phyloP scores from a whole-genome alignment of 2,113 vertebrate species.

The Pelusios castaneus region DNA sequence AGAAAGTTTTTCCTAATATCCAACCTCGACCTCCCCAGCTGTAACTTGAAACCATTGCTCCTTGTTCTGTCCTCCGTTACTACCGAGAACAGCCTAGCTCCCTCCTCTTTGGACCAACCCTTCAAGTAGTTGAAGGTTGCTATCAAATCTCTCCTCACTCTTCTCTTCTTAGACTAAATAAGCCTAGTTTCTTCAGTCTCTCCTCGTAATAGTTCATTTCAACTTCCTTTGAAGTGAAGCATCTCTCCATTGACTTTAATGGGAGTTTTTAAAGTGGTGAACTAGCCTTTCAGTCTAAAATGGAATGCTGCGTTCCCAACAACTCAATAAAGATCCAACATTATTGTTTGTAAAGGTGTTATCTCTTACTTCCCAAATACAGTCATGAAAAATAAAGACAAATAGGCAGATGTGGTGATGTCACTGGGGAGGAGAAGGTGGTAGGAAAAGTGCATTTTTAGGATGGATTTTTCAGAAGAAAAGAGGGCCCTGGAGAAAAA shows the following conservation, averaged over 20 bases:
- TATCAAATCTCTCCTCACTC: too few species aligned
- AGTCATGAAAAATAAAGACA: not conserved
- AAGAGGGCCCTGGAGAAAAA: not conserved
- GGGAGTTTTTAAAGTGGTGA: constrained; percentile 9
- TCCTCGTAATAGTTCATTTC: not conserved
- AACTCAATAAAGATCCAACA: not conserved
- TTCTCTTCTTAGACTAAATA: too few species aligned
- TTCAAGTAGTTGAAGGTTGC: too few species aligned
- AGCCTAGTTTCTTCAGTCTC: too few species aligned
- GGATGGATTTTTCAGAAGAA: not conserved
- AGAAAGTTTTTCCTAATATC: too few species aligned
- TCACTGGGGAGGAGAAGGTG: not conserved
- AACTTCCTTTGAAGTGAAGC: constrained; percentile 21
- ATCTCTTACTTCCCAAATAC: not conserved
- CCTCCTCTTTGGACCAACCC: too few species aligned
- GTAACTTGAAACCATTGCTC: too few species aligned
- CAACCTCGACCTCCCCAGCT: too few species aligned
- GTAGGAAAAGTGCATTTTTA: not conserved
- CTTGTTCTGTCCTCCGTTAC: too few species aligned
- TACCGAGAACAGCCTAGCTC: too few species aligned
- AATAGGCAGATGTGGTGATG: not conserved
- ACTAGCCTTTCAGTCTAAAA: not conserved
- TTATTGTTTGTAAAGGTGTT: not conserved
- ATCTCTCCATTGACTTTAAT: constrained; percentile 37
- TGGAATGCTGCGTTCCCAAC: not conserved